Conservation (phyloP, 92 coral and sea anemone species). For the Phymanthus crucifer region DNA sequence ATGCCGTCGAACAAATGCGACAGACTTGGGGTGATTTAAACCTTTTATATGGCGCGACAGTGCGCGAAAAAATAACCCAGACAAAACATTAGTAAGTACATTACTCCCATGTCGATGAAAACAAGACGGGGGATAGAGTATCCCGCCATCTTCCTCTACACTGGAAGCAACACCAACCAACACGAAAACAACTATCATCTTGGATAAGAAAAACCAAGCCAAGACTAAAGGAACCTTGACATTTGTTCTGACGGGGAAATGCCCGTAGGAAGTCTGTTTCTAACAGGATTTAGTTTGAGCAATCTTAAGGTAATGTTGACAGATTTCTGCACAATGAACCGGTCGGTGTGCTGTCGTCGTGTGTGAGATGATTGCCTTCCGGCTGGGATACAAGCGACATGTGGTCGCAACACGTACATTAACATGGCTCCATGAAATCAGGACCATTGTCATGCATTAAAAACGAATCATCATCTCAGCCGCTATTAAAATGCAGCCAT, state of each 20-base stretch:
- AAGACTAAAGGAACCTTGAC: background rate
- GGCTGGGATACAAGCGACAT: background rate
- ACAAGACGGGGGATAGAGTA: background rate
- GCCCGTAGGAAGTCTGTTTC: background rate
- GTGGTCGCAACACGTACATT: background rate
- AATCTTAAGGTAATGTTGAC: background rate
- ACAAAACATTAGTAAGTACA: conserved; percentile 11
- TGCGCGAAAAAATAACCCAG: conserved; percentile 14
- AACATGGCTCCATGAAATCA: too few species aligned
- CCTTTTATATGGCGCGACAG: conserved; percentile 32
- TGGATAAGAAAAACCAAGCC: background rate
- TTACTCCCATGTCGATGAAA: conserved; percentile 5
- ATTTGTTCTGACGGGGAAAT: background rate
- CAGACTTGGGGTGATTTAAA: conserved; percentile 45
- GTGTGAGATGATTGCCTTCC: background rate
- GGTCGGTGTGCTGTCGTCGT: background rate
- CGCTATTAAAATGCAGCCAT: too few species aligned
- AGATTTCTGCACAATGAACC: background rate
- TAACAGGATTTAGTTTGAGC: background rate
- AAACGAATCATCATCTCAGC: too few species aligned
- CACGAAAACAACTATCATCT: background rate
- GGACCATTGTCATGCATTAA: too few species aligned
- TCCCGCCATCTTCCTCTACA: background rate
- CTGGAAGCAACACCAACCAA: background rate
- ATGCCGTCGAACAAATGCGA: conserved; percentile 17